Base-by-base conservation (phyloP, 2,888 invertebrate genomes). In the Hypomecis atomaria region DNA sequence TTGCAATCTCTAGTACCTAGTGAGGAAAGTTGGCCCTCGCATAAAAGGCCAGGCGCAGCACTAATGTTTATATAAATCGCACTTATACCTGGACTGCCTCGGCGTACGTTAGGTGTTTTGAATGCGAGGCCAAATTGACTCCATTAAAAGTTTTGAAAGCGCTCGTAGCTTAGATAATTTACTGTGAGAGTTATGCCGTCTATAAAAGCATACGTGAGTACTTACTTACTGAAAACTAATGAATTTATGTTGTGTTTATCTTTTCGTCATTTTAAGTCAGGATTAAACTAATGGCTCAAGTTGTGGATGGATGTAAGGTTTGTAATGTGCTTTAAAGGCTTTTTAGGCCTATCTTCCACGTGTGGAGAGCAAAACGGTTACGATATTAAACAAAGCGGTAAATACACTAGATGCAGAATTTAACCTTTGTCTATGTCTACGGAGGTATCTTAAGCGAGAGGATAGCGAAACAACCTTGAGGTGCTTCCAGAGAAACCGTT, bases 121-220 rank as follows among this genome's bases (percentile, higher is more conserved):
- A 90, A 90, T 89, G 86, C 86, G 87, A 83, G 78, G 85, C 88
- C 85, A 90, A 90, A 92, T 90, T 90, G 90, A 89, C 88, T 90
- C 90, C 92, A 92, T 92, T 92, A 92, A 91, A 92, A 91, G 87
- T 92, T 91, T 84, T 87, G 88, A 89, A 90, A 90, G 90, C 89
- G 85, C 86, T 87, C 88, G 84, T 84, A 87, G 90, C 88, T 90
- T 88, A 90, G 88, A 90, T 90, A 90, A 92, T 91, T 91, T 89
- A 89, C 85, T 79, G 85, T 78, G 84, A 82, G 88, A 90, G 90
- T 90, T 89, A 87, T 87, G 84, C 87, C 79, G 80, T 86, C 82
- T 87, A 88, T 86, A 87, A 85, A 56, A 56, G 85, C 84, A 84
- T 83, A 84, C 78, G 83, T 82, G 81, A 78, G 78, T 81, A 81